A percentile compares a stretch with the other conserved stretches of the same genome.
These are phyloP conservation scores for Pristionchus pacificus DNA, from an alignment of 1,140 invertebrate genomes.

Conservation along the genomic window DNA sequence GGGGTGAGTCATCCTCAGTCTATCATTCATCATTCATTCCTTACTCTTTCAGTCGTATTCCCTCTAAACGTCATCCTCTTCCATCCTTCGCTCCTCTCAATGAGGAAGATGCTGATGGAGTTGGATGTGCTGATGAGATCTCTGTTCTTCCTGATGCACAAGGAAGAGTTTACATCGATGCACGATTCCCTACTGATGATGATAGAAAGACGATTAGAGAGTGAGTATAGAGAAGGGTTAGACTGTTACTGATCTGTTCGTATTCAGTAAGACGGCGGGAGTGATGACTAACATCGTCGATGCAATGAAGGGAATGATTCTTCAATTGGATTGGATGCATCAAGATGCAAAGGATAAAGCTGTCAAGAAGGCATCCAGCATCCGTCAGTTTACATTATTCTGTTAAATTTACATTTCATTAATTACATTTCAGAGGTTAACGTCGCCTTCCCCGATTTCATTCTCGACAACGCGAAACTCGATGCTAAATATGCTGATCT, in stretches of 20 bases:
- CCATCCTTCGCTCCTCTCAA: no score
- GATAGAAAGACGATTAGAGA: not conserved
- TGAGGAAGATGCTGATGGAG: no score
- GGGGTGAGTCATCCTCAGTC: no score
- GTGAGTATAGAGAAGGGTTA: not conserved
- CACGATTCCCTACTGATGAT: not conserved
- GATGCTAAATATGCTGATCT: conserved; percentile 1
- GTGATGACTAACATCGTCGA: not conserved
- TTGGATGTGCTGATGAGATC: not conserved
- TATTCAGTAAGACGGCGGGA: not conserved
- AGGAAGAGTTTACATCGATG: not conserved
- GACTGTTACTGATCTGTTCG: not conserved
- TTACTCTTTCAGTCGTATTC: no score
- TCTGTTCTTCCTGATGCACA: not conserved
- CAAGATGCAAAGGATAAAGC: not conserved
- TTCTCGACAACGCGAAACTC: not conserved
- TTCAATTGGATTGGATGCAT: not conserved
- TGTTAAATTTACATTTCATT: not conserved
- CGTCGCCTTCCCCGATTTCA: conserved; percentile 2
- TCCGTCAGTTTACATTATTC: not conserved
- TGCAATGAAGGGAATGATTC: not conserved
- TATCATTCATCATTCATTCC: no score
- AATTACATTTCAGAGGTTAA: conserved; percentile 3
- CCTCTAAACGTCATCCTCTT: no score
- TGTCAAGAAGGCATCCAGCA: not conserved